Conservation (phyloP, 2,888 invertebrate species). For the Pasiphila rectangulata region DNA sequence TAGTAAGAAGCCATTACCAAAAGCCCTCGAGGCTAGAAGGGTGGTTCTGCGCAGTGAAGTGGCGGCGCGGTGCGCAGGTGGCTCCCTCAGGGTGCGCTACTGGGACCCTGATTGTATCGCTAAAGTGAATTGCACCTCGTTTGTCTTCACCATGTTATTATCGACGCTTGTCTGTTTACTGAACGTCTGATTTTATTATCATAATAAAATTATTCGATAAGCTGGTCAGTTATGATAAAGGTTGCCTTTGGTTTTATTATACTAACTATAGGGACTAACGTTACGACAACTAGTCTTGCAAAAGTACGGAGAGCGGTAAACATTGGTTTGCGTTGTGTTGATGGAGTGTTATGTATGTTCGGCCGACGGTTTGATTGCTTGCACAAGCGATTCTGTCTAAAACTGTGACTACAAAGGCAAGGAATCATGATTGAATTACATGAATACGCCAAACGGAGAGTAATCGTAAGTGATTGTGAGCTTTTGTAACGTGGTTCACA, state of each 20-base stretch:
- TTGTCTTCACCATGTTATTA: conserved; percentile 41
- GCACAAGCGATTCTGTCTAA: conserved; percentile 35
- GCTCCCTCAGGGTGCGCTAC: conserved; percentile 62
- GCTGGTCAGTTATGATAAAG: conserved; percentile 32
- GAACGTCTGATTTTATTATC: conserved; percentile 25
- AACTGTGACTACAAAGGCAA: conserved; percentile 29
- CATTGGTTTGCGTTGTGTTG: background rate
- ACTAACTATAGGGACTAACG: too few species aligned
- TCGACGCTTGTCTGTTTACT: conserved; percentile 40
- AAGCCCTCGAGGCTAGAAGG: conserved; percentile 48
- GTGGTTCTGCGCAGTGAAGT: too few species aligned
- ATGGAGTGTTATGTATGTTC: conserved; percentile 10
- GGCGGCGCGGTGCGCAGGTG: conserved; percentile 37
- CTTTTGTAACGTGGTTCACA: conserved; percentile 42
- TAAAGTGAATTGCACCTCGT: conserved; percentile 40
- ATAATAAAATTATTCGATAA: conserved; percentile 26
- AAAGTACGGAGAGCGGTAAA: background rate
- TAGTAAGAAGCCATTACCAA: conserved; percentile 47
- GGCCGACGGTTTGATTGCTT: conserved; percentile 26
- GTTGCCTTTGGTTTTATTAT: conserved; percentile 24
- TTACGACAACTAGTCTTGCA: conserved; percentile 11
- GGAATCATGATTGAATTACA: conserved; percentile 47
- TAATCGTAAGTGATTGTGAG: conserved; percentile 46
- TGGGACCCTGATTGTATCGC: conserved; percentile 52
- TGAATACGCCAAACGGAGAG: conserved; percentile 46